These are phyloP conservation scores for Varanus salvator DNA, from an alignment of 2,113 vertebrate genomes.

Conservation along the genomic window DNA sequence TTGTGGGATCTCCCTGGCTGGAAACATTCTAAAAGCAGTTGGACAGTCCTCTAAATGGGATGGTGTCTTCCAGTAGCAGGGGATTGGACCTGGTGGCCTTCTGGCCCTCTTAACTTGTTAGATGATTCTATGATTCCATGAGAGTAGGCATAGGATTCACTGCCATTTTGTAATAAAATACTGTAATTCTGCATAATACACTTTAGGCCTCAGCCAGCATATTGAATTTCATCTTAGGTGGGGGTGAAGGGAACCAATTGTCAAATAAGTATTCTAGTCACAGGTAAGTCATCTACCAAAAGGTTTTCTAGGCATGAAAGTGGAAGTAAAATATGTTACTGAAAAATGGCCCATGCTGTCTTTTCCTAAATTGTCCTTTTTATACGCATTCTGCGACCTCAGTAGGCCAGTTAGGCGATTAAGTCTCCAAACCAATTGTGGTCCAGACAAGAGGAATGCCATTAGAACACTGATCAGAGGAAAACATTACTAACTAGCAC, in stretches of 20 bases:
- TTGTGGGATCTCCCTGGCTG: too few species aligned
- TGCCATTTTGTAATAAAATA: not conserved
- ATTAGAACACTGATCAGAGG: constrained; percentile 5
- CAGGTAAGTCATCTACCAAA: not conserved
- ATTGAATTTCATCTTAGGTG: not conserved
- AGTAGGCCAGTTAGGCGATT: not conserved
- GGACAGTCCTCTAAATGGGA: too few species aligned
- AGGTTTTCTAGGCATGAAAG: constrained; percentile 19
- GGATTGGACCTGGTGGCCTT: too few species aligned
- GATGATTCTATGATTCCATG: too few species aligned
- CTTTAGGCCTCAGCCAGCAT: not conserved
- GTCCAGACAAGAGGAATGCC: not conserved
- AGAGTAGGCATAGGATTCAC: not conserved
- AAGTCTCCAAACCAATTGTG: not conserved
- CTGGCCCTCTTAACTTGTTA: too few species aligned
- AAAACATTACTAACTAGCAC: not conserved
- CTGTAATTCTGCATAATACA: not conserved
- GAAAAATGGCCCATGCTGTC: not conserved
- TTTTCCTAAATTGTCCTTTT: constrained; percentile 18
- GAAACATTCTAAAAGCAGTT: too few species aligned
- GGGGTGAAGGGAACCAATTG: not conserved
- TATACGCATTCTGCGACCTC: not conserved
- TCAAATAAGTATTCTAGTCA: not conserved
- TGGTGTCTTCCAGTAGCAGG: too few species aligned
- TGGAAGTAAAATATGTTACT: constrained; percentile 11